Conservation (phyloP, 1,140 invertebrate genomes). For the Tyrophagus putrescentiae region DNA sequence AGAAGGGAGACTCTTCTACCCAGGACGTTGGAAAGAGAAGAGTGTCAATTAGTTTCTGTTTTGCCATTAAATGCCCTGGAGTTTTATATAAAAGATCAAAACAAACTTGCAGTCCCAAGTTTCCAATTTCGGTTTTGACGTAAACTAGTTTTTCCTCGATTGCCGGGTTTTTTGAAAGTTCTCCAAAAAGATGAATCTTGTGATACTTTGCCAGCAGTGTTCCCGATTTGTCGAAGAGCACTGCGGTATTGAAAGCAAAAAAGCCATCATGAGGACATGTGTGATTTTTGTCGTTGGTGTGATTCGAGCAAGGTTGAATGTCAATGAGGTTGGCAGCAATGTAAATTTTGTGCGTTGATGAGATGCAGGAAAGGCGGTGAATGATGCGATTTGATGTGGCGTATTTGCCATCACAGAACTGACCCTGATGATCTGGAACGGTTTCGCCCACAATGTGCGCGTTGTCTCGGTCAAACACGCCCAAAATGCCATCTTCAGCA, state of each 20-base stretch:
- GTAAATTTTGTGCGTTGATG: slow-evolving; percentile 39
- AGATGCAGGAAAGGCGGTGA: slow-evolving; percentile 41
- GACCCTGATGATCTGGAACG: slow-evolving; percentile 16
- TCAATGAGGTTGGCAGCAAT: slow-evolving; percentile 54
- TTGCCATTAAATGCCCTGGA: slow-evolving; percentile 41
- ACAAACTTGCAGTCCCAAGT: slow-evolving; percentile 57
- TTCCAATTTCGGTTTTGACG: slow-evolving; percentile 40
- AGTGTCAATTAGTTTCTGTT: slow-evolving; percentile 43
- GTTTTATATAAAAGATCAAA: slow-evolving; percentile 54
- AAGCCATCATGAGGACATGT: slow-evolving; percentile 32
- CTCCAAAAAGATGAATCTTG: slow-evolving; percentile 54
- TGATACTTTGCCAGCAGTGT: slow-evolving; percentile 47
- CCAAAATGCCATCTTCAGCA: slow-evolving; percentile 47
- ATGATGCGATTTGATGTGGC: slow-evolving; percentile 26
- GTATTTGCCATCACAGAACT: slow-evolving; percentile 16
- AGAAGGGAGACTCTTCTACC: slow-evolving; percentile 53
- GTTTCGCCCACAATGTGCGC: not conserved
- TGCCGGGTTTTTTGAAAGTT: slow-evolving; percentile 39
- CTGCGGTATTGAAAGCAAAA: slow-evolving; percentile 54
- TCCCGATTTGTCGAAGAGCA: slow-evolving; percentile 52
- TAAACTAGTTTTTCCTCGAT: slow-evolving; percentile 36
- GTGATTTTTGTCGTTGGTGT: slow-evolving; percentile 9
- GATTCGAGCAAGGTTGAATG: slow-evolving; percentile 37
- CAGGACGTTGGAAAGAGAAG: slow-evolving; percentile 54
- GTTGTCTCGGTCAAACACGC: not conserved